Evolutionary conservation across 64 coral and sea anemone genomes (phyloP), one percentile per base, ranked within the genome.

Genomic region (Cladopsammia gracilis): DNA sequence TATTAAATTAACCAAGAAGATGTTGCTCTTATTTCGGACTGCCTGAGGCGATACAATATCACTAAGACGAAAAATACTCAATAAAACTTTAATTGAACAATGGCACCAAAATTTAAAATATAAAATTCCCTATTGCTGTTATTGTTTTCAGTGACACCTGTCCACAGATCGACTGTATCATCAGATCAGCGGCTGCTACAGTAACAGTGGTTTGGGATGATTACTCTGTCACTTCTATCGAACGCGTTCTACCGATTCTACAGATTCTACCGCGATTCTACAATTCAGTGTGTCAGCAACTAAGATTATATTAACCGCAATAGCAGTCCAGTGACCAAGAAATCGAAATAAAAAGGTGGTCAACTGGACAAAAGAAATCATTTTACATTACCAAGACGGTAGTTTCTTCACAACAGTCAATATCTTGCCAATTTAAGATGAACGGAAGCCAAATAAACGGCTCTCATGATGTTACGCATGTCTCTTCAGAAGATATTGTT

Each of bases 91-190:
- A n/a, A n/a, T n/a, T 48, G 20, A 77, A 77, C 74, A 77, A 77
- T 52, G 48, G 45, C 46, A 9, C 7, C 0, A 25, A 51, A 53
- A 53, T 77, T 56, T 52, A 18, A 77, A 53, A 24, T 77, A 24
- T 10, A 77, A 77, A 52, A 49, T 77, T 77, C 45, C 49, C n/a
- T 77, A 7, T 1, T n/a, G 49, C 49, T 77, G 18, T 23, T 16
- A 77, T 77, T 54, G 74, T 77, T 54, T 77, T 77, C 50, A 8
- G 7, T 10, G 19, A 77, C 74, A 77, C 74, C 74, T 77, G 74
- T 54, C 74, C 2, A 24, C 10, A 10, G 8, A 7, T 53, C 49
- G 6, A 3, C 48, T n/a, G 74, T 8, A 20, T 54, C 45, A 75
- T 34, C 12, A 48, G 53, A 1, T 56, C 12, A 56, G 53, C 53